Percentiles rank a stretch among this genome's conserved stretches.
These are phyloP conservation scores for Pseudorectes ferrugineus DNA, from an alignment of 2,113 vertebrate genomes.

Conservation along the genomic window DNA sequence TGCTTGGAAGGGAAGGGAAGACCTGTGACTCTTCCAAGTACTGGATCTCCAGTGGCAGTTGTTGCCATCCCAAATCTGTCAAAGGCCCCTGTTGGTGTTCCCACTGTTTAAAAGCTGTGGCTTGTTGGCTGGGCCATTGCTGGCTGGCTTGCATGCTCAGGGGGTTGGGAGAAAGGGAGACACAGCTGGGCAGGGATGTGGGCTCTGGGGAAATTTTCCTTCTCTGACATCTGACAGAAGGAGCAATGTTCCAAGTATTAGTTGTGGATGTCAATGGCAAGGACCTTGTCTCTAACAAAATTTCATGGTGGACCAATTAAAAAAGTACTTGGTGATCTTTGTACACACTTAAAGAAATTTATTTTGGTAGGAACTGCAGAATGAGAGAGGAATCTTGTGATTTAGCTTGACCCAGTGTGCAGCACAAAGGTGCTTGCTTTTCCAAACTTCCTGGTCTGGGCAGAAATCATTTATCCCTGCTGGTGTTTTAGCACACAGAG, in stretches of 20 bases:
- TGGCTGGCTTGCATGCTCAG: background rate
- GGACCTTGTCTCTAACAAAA: background rate
- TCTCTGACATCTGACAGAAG: background rate
- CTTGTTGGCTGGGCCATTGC: background rate
- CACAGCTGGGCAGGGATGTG: background rate
- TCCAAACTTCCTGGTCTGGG: background rate
- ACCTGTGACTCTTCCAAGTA: background rate
- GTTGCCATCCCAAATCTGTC: background rate
- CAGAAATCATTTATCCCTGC: background rate
- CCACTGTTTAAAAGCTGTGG: background rate
- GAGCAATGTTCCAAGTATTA: background rate
- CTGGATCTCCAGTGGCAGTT: background rate
- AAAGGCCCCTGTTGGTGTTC: background rate
- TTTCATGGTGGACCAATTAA: background rate
- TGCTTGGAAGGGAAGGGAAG: background rate
- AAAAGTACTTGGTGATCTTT: background rate
- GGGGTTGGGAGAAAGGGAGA: background rate
- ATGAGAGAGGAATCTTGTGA: background rate
- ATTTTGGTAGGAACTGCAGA: background rate
- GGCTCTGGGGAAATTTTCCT: background rate
- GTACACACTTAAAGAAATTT: background rate
- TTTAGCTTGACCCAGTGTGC: background rate
- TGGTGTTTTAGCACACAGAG: background rate
- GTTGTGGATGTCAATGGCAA: background rate
- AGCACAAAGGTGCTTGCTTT: background rate